phyloP scores from a whole-genome alignment of 1,140 invertebrate genomes.

The Caenorhabditis remanei region DNA sequence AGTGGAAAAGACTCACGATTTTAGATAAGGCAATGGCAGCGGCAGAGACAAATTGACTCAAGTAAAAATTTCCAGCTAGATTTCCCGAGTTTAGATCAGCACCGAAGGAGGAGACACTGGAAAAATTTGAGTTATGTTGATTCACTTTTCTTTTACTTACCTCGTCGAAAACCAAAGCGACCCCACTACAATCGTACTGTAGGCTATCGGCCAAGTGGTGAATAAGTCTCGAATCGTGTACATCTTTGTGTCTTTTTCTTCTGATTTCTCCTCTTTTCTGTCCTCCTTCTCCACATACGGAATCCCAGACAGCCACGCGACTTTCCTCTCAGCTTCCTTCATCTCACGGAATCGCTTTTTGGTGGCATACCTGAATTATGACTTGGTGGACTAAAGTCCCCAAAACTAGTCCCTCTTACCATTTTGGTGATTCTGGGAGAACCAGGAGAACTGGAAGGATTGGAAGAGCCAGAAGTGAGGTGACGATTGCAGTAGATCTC shows the following conservation, averaged over 20 bases:
- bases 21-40: slow-evolving; percentile 48
- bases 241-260: slow-evolving; percentile 52
- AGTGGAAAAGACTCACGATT: neutral
- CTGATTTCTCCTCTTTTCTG: slow-evolving; percentile 1
- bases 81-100: slow-evolving; percentile 60
- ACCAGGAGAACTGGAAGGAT: slow-evolving; percentile 53
- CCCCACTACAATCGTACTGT: slow-evolving; percentile 52
- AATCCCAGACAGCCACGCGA: neutral
- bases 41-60: slow-evolving; percentile 55
- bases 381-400: neutral
- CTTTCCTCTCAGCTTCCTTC: slow-evolving; percentile 1
- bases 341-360: slow-evolving; percentile 37
- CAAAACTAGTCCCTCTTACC: slow-evolving; percentile 11
- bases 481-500: slow-evolving; percentile 55
- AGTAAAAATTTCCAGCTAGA: slow-evolving; percentile 56
- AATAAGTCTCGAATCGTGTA: slow-evolving; percentile 61
- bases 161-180: slow-evolving; percentile 59
- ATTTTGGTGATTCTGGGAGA: slow-evolving; percentile 64
- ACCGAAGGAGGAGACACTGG: slow-evolving; percentile 57
- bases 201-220: slow-evolving; percentile 12
- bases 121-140: neutral
- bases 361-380: slow-evolving; percentile 47
- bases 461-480: slow-evolving; percentile 52
- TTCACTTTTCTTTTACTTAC: neutral
- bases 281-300: slow-evolving; percentile 13